Evolutionary conservation across 2,113 vertebrate species (phyloP).

Genomic region (Lagenorhynchus albirostris): DNA sequence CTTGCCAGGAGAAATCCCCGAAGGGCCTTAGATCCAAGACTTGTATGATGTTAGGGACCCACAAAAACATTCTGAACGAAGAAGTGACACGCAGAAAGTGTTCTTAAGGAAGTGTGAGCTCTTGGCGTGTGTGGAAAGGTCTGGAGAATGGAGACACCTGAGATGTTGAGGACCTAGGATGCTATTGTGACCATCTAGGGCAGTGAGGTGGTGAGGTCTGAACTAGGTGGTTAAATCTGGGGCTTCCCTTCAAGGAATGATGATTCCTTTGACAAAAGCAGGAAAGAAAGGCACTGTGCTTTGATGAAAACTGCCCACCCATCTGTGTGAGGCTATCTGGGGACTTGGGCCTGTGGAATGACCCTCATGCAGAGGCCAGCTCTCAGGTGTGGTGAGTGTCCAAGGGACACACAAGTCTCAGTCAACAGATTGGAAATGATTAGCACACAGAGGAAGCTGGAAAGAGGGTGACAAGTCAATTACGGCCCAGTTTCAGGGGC

Average conservation of each 20-base stretch:
- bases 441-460: not conserved
- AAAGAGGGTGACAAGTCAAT: not conserved
- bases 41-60: not conserved
- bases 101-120: not conserved
- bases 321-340: not conserved
- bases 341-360: not conserved
- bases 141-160: not conserved
- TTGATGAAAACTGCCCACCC: not conserved
- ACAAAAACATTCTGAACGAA: not conserved
- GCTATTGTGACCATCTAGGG: not conserved
- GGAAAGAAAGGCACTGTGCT: not conserved
- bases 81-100: not conserved
- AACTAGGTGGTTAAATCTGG: not conserved
- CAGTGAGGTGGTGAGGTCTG: not conserved
- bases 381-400: not conserved
- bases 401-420: not conserved
- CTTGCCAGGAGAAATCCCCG: not conserved
- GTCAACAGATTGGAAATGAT: not conserved
- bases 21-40: not conserved
- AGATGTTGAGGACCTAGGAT: not conserved
- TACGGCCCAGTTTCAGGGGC: not conserved
- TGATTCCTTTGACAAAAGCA: not conserved
- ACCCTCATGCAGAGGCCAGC: not conserved
- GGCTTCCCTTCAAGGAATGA: not conserved
- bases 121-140: not conserved